Percentiles rank a stretch among this genome's conserved stretches.
These are phyloP conservation scores for Melitaea cinxia DNA, from an alignment of 1,140 invertebrate species.

Conservation along the genomic window DNA sequence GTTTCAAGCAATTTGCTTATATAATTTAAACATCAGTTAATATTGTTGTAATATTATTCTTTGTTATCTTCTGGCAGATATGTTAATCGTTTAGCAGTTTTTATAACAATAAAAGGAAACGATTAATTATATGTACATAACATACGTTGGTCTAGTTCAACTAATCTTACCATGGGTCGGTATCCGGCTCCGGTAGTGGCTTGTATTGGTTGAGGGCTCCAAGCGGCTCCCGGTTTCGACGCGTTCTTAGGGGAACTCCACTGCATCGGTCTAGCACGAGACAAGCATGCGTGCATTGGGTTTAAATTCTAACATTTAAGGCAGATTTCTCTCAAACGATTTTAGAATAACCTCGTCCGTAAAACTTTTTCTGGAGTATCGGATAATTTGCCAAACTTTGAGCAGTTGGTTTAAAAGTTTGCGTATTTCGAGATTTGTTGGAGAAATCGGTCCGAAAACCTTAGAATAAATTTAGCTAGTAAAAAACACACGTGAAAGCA, in stretches of 20 bases:
- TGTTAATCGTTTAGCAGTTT: too few relatives aligned
- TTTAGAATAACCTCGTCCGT: slow-evolving; percentile 8
- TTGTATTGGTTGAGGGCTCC: slow-evolving; percentile 93
- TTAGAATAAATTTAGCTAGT: slow-evolving; percentile 23
- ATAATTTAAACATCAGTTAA: too few relatives aligned
- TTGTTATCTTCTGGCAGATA: too few relatives aligned
- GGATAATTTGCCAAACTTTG: too few relatives aligned
- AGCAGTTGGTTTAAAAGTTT: too few relatives aligned
- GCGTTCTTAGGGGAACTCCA: slow-evolving; percentile 94
- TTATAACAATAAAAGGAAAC: too few relatives aligned
- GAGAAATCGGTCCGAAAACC: slow-evolving; percentile 24
- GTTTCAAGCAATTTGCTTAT: too few relatives aligned
- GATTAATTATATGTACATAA: too few relatives aligned
- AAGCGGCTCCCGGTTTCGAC: slow-evolving; percentile 88
- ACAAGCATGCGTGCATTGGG: slow-evolving; percentile 38
- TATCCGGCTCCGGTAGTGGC: slow-evolving; percentile 92
- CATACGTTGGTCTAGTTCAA: too few relatives aligned
- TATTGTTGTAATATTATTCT: too few relatives aligned
- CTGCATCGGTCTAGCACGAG: slow-evolving; percentile 86
- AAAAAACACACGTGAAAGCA: slow-evolving; percentile 46
- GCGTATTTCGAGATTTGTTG: too few relatives aligned
- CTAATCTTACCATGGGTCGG: slow-evolving; percentile 88
- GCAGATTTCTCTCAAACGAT: neutral
- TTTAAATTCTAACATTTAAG: slow-evolving; percentile 6
- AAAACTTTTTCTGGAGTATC: too few relatives aligned